Percentiles rank a stretch among this genome's conserved stretches.
Conservation (phyloP, 2,797 vertebrate species). For the Paramormyrops hopkinsi region DNA sequence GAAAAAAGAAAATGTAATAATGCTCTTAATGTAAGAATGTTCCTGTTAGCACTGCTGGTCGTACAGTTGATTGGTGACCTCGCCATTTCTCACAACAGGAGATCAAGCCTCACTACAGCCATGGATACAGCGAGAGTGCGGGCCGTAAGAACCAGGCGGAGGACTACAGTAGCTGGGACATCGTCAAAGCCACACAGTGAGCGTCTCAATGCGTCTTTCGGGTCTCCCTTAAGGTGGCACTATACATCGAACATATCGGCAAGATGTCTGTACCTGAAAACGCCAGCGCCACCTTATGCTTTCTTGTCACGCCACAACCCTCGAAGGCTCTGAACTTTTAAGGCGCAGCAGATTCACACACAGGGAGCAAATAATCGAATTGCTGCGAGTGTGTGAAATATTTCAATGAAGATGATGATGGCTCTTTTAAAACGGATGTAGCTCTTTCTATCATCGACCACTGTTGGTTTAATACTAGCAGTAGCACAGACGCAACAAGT, state of each 20-base stretch:
- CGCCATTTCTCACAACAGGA: slow-evolving; percentile 63
- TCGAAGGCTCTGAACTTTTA: not conserved
- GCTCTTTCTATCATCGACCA: not conserved
- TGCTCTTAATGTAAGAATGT: not conserved
- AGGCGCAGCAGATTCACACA: not conserved
- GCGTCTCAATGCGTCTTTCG: slow-evolving; percentile 36
- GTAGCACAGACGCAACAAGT: not conserved
- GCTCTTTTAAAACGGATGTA: not conserved
- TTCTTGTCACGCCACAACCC: not conserved
- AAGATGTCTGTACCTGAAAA: not conserved
- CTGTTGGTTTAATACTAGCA: not conserved
- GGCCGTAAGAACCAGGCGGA: slow-evolving; percentile 90
- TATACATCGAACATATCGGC: not conserved
- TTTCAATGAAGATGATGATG: not conserved
- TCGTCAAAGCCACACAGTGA: slow-evolving; percentile 99
- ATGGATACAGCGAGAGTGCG: slow-evolving; percentile 84
- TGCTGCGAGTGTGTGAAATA: not conserved
- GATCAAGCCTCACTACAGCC: slow-evolving; percentile 92
- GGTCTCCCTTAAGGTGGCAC: not conserved
- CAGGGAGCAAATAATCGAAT: not conserved
- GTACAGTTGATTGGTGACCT: not conserved
- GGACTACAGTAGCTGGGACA: slow-evolving; percentile 98
- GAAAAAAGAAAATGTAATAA: not conserved
- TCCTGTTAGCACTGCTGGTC: not conserved
- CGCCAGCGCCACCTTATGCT: not conserved